A percentile compares a stretch with the other conserved stretches of the same genome.
These are phyloP conservation scores for Chrysolina oricalcia DNA, from an alignment of 2,888 invertebrate genomes.

Conservation along the genomic window DNA sequence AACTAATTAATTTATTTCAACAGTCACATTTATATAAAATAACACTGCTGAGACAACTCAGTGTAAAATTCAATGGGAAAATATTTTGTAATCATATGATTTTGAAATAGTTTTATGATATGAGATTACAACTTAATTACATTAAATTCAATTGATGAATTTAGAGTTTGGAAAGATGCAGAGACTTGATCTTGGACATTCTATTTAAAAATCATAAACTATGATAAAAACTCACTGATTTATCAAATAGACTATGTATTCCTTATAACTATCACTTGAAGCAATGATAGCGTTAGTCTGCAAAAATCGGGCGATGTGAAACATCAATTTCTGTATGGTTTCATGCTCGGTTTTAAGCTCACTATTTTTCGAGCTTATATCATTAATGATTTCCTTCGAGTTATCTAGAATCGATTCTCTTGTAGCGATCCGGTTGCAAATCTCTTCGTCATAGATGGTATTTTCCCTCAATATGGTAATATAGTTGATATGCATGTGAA, in stretches of 20 bases:
- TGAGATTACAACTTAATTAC: too few species aligned
- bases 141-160: too few species aligned
- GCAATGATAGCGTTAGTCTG: conserved; percentile 64
- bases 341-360: conserved; percentile 60
- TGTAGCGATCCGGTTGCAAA: conserved; percentile 11
- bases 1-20: too few species aligned
- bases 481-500: conserved; percentile 62
- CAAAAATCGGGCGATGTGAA: conserved; percentile 65
- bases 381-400: conserved; percentile 56
- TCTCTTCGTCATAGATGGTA: conserved; percentile 18
- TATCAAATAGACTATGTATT: conserved; percentile 64
- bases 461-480: conserved; percentile 25
- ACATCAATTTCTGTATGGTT: conserved; percentile 59
- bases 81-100: too few species aligned
- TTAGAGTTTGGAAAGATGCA: too few species aligned
- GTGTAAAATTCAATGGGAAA: too few species aligned
- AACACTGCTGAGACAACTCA: too few species aligned
- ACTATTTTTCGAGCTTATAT: conserved; percentile 54
- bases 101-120: too few species aligned
- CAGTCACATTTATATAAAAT: too few species aligned
- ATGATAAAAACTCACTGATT: conserved; percentile 56
- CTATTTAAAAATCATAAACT: too few species aligned
- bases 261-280: conserved; percentile 64
- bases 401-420: conserved; percentile 36
- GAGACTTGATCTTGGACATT: too few species aligned